Evolutionary conservation across 64 coral and sea anemone genomes (phyloP).

Genomic region (Porites australiensis): DNA sequence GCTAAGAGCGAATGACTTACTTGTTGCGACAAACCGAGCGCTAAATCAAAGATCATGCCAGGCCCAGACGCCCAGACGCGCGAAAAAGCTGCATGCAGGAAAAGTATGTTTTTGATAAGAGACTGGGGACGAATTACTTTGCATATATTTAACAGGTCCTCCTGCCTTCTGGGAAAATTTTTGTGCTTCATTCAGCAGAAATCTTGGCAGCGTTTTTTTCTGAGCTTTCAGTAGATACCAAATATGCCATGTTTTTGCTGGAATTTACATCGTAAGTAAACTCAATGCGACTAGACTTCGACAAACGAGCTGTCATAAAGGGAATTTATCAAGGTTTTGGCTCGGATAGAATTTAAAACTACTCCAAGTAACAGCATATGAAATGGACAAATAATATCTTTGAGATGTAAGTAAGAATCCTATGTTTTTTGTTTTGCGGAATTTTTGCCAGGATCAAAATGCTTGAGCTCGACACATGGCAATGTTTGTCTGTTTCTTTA

Average conservation of each 20-base stretch:
- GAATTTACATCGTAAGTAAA: background rate
- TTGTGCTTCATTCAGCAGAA: background rate
- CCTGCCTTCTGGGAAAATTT: background rate
- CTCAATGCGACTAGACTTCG: background rate
- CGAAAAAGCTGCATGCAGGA: background rate
- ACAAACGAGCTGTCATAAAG: background rate
- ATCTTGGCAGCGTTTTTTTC: background rate
- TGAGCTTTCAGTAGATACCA: constrained; percentile 20
- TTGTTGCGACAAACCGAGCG: too few species aligned
- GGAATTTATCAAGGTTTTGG: background rate
- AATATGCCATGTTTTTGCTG: background rate
- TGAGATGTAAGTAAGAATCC: constrained; percentile 16
- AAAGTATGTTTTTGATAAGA: background rate
- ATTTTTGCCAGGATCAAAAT: constrained; percentile 1
- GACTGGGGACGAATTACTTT: background rate
- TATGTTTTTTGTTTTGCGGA: constrained; percentile 31
- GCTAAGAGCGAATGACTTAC: too few species aligned
- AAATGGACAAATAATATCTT: too few species aligned
- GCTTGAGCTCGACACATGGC: background rate
- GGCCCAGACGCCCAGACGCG: constrained; percentile 19
- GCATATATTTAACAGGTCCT: background rate
- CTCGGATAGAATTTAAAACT: background rate
- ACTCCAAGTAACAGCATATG: background rate
- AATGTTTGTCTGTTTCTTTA: too few species aligned
- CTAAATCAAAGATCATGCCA: background rate